Conservation (phyloP, 2,797 vertebrate genomes). For the Bradypodion pumilum region DNA sequence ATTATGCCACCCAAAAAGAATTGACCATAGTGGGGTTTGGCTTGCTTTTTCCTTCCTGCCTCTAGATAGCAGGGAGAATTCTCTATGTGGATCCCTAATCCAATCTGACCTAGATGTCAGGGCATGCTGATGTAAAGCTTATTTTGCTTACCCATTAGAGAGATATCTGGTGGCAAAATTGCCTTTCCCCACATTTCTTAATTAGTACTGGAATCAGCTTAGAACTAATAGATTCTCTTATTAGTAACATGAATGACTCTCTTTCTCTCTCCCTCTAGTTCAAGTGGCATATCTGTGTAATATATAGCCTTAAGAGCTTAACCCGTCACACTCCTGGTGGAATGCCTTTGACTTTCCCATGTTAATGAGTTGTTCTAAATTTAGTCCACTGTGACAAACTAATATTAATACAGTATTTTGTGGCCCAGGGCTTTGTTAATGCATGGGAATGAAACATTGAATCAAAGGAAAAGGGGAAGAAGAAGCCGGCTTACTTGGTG, state of each 20-base stretch:
- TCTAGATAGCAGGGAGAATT: slow-evolving; percentile 64
- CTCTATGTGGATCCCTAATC: slow-evolving; percentile 72
- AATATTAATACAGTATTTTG: slow-evolving; percentile 88
- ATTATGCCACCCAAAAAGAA: slow-evolving; percentile 38
- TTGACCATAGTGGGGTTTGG: background rate
- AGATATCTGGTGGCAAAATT: slow-evolving; percentile 70
- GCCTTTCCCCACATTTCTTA: slow-evolving; percentile 78
- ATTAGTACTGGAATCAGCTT: slow-evolving; percentile 79
- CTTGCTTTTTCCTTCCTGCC: slow-evolving; percentile 39
- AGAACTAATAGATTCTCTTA: slow-evolving; percentile 81
- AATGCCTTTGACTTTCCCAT: slow-evolving; percentile 82
- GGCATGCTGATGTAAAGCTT: slow-evolving; percentile 59
- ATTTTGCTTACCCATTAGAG: slow-evolving; percentile 63
- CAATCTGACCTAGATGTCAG: slow-evolving; percentile 59
- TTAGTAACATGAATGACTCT: slow-evolving; percentile 77
- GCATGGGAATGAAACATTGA: slow-evolving; percentile 81
- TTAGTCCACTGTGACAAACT: slow-evolving; percentile 85
- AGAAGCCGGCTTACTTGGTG: slow-evolving; percentile 78
- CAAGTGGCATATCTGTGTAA: slow-evolving; percentile 84
- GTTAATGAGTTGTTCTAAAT: slow-evolving; percentile 88
- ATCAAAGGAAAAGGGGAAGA: slow-evolving; percentile 69
- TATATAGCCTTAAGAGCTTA: slow-evolving; percentile 82
- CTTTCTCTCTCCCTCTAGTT: slow-evolving; percentile 71
- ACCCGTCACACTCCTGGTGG: slow-evolving; percentile 77
- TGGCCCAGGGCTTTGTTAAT: slow-evolving; percentile 82